Evolutionary conservation across 2,113 vertebrate species (phyloP).

Genomic region (Burhinus bistriatus): DNA sequence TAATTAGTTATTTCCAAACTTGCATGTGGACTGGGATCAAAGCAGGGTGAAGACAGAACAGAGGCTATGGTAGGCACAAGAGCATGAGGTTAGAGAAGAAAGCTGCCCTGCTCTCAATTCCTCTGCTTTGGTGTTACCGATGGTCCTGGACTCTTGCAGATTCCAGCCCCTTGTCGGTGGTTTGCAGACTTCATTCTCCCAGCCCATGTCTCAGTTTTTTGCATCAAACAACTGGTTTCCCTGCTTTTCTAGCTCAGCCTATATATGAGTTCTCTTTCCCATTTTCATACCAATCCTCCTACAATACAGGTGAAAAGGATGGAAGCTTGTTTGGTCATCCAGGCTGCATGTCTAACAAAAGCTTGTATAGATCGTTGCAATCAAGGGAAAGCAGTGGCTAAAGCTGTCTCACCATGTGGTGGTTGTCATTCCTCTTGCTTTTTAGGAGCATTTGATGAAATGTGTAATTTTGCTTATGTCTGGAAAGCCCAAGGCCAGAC

Average conservation of each 20-base stretch:
- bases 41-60: background rate
- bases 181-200: background rate
- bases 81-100: background rate
- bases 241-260: background rate
- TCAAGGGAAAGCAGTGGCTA: background rate
- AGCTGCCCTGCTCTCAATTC: background rate
- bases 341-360: background rate
- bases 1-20: background rate
- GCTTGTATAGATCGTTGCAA: background rate
- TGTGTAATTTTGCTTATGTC: background rate
- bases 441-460: background rate
- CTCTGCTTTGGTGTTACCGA: background rate
- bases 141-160: background rate
- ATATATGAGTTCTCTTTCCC: background rate
- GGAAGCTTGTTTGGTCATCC: background rate
- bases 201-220: background rate
- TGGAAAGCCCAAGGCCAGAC: background rate
- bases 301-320: background rate
- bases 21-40: background rate
- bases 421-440: background rate
- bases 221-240: background rate
- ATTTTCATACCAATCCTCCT: background rate
- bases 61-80: background rate
- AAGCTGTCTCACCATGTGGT: background rate
- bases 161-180: background rate